phyloP scores from a whole-genome alignment of 2,888 invertebrate species.

The Esperia sulphurella region DNA sequence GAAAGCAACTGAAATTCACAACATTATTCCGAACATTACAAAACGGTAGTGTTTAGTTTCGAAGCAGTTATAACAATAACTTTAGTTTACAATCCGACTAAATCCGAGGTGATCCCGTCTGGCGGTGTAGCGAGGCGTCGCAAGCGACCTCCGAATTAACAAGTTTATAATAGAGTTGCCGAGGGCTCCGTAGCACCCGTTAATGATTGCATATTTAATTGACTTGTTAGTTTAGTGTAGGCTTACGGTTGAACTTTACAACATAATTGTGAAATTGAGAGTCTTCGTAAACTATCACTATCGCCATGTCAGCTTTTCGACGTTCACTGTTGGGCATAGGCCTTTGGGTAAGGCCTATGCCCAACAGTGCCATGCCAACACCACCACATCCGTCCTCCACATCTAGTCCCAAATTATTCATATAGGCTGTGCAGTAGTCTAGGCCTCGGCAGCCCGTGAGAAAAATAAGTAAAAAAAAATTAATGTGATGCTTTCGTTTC shows the following conservation, averaged over 20 bases:
- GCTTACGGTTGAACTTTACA: neutral
- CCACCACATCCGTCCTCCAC: no score
- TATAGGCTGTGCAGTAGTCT: no score
- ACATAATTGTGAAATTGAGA: neutral
- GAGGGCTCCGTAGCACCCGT: neutral
- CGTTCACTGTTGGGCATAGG: no score
- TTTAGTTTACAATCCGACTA: conserved; percentile 1
- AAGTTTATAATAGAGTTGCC: conserved; percentile 4
- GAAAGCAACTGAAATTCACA: no score
- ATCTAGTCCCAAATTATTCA: no score
- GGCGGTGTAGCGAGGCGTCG: neutral
- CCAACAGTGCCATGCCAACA: no score
- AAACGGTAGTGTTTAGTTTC: neutral
- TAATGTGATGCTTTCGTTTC: no score
- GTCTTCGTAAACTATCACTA: neutral
- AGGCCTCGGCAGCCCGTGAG: no score
- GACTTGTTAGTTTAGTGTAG: neutral
- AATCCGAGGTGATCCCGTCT: conserved; percentile 1
- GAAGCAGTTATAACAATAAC: neutral
- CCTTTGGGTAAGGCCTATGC: no score
- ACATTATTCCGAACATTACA: neutral
- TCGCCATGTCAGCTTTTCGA: no score
- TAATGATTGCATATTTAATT: neutral
- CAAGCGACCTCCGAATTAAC: neutral
- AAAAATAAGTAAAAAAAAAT: no score